Evolutionary conservation across 2,113 vertebrate species (phyloP).

Genomic region (Scolopax mira): DNA sequence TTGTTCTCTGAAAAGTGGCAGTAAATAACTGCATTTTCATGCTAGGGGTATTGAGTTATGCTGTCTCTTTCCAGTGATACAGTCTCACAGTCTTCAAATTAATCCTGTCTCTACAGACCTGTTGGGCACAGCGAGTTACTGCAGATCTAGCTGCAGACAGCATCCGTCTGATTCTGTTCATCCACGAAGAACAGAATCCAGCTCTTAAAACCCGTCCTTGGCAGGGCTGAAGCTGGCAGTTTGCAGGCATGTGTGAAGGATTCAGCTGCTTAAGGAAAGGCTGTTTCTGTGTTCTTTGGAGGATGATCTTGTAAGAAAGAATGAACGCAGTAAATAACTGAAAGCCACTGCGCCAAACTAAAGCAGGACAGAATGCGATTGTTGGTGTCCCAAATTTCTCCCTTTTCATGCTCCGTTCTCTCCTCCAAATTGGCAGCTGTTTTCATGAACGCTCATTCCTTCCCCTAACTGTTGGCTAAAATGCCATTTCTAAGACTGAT

Average conservation of each 20-base stretch:
- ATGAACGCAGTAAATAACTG: background rate
- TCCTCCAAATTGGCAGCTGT: background rate
- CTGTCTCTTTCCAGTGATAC: background rate
- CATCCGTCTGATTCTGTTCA: constrained; percentile 17
- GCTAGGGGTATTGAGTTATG: background rate
- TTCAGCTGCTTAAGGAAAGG: constrained; percentile 6
- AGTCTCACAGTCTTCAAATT: constrained; percentile 12
- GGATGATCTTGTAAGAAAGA: background rate
- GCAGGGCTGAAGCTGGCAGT: constrained; percentile 18
- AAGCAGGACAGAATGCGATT: background rate
- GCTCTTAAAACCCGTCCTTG: background rate
- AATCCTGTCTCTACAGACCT: constrained; percentile 19
- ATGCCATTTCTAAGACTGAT: constrained; percentile 13
- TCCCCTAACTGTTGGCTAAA: background rate
- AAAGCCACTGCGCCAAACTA: background rate
- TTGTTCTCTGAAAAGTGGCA: background rate
- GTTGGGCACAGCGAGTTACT: background rate
- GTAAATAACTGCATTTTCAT: constrained; percentile 28
- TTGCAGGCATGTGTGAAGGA: background rate
- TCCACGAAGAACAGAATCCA: background rate
- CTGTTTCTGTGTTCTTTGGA: constrained; percentile 20
- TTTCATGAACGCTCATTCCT: background rate
- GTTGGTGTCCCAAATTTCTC: background rate
- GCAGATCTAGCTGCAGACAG: background rate
- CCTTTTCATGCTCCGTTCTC: background rate